Base-by-base conservation (phyloP, 2,113 vertebrate species). In the Hemicordylus capensis region DNA sequence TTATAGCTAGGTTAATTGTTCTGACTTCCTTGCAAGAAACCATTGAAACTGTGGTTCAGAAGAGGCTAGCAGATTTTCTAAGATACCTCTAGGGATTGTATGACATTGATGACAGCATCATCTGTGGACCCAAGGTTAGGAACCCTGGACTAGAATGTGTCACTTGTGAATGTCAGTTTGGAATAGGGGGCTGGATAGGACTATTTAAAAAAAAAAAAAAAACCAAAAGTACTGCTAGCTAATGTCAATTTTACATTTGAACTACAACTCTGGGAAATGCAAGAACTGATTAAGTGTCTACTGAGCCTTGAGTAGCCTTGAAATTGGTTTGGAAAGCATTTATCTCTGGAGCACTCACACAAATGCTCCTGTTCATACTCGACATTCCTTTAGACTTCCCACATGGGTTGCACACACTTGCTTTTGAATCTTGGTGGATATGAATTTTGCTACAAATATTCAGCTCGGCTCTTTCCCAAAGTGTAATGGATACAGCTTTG, bases 381-480 rank as follows among this genome's bases (percentile, higher is more conserved):
- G 1, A 63, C 84, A 80, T 85, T 85, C 76, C 24, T 85, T n/a
- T 34, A 51, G 42, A 73, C 56, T 72, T 85, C 76, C 76, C 84
- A 85, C 61, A 63, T 20, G 37, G 48, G 67, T 84, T 26, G 12
- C 37, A 58, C 48, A 42, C 24, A 4, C 67, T 63, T 42, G 56
- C 24, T 80, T 63, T 80, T 79, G 48, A 72, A 72, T 79, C 44
- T 63, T 39, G 69, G 42, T 79, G 44, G 56, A 24, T 63, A 80
- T 73, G 56, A 85, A 48, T 70, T 39, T 85, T 51, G 84, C 66
- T 73, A 61, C 84, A 80, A 39, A 85, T 85, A 80, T 80, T 72
- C 76, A 28, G 37, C 66, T 84, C 82, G 22, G 72, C 15, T 66
- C 59, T 73, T 79, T 79, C 26, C 34, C 39, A 22, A 24, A 80